Conservation (phyloP, 2,888 invertebrate genomes). For the Drosophila paucipuncta region DNA sequence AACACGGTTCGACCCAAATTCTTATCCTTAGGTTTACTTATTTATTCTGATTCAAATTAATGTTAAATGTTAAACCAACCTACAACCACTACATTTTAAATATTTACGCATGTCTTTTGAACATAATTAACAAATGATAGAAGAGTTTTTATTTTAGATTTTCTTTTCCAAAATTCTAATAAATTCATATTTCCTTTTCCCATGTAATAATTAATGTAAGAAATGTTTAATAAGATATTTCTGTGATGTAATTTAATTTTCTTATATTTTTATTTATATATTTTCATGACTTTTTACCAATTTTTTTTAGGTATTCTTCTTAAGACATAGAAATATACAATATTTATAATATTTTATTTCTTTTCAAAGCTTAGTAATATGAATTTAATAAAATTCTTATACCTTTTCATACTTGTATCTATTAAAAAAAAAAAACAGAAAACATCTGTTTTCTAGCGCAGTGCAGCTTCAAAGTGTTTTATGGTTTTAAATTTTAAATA, state of each 20-base stretch:
- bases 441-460: not conserved
- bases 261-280: not conserved
- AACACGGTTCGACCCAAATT: not conserved
- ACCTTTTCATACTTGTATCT: not conserved
- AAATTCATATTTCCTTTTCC: not conserved
- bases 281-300: too few relatives aligned
- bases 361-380: too few relatives aligned
- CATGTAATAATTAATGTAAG: not conserved
- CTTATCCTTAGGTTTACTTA: not conserved
- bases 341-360: not conserved
- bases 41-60: not conserved
- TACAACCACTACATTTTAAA: not conserved
- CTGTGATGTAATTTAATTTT: not conserved
- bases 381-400: not conserved
- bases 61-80: not conserved
- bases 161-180: not conserved
- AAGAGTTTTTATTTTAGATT: not conserved
- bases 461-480: slow-evolving; percentile 22
- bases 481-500: slow-evolving; percentile 29
- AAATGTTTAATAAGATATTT: not conserved
- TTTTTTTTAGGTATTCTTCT: not conserved
- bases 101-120: not conserved
- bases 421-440: not conserved
- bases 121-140: not conserved
- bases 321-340: not conserved